Percentiles rank a stretch among this genome's conserved stretches.
Conservation (phyloP, 2,797 vertebrate species). For the Glossophaga mutica region DNA sequence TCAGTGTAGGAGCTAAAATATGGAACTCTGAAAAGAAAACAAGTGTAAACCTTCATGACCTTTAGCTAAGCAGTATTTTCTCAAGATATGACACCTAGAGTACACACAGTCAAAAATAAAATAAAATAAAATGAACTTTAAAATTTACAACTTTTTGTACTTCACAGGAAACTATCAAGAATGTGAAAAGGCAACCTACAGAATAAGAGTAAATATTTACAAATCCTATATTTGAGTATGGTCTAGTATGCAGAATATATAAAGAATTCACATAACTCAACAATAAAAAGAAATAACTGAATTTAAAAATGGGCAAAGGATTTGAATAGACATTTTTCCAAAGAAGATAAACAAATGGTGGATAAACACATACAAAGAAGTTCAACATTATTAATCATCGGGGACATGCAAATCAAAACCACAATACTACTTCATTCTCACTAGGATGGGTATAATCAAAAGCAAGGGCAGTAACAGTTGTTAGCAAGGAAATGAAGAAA, state of each 20-base stretch:
- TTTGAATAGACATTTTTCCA: background rate
- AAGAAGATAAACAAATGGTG: background rate
- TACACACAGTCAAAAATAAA: background rate
- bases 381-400: background rate
- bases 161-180: background rate
- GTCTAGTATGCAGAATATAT: background rate
- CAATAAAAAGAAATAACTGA: background rate
- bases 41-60: background rate
- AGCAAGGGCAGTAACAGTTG: background rate
- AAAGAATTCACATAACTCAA: background rate
- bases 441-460: background rate
- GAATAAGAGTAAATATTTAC: background rate
- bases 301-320: background rate
- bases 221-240: background rate
- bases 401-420: background rate
- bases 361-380: background rate
- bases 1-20: background rate
- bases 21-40: background rate
- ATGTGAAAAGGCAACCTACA: background rate
- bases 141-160: background rate
- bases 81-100: background rate
- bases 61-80: background rate
- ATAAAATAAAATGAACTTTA: background rate
- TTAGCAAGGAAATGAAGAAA: background rate
- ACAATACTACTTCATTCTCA: background rate